phyloP scores from a whole-genome alignment of 1,140 invertebrate species.

The Cardiocondyla obscurior region DNA sequence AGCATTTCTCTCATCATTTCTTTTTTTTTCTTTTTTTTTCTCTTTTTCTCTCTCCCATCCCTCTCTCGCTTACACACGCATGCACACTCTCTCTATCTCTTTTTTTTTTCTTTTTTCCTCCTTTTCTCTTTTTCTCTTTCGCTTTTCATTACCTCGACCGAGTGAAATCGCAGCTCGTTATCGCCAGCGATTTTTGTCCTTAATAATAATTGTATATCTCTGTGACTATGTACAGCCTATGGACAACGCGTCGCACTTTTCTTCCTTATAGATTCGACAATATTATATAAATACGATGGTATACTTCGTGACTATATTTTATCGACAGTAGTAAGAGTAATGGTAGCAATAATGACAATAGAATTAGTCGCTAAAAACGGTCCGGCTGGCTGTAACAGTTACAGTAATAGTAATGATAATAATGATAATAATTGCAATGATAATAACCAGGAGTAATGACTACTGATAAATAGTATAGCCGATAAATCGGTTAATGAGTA shows the following conservation, averaged over 20 bases:
- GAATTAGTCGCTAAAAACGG: constrained; percentile 43
- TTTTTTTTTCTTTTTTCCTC: not conserved
- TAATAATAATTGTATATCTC: constrained; percentile 63
- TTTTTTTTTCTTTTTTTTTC: too few relatives aligned
- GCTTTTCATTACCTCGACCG: constrained; percentile 2
- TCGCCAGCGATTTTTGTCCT: constrained; percentile 22
- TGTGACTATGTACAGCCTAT: constrained; percentile 71
- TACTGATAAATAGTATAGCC: constrained; percentile 65
- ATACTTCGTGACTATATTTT: constrained; percentile 70
- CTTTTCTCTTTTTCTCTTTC: not conserved
- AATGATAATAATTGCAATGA: constrained; percentile 48
- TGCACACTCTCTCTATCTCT: too few relatives aligned
- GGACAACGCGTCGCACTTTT: constrained; percentile 64
- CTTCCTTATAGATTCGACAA: constrained; percentile 57
- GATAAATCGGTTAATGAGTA: constrained; percentile 66
- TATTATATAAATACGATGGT: constrained; percentile 70
- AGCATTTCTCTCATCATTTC: not conserved
- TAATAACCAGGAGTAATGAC: constrained; percentile 65
- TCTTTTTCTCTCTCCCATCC: not conserved
- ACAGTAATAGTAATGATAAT: constrained; percentile 59
- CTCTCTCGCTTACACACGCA: too few relatives aligned
- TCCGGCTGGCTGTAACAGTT: constrained; percentile 43
- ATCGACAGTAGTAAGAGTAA: constrained; percentile 72
- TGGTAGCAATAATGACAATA: constrained; percentile 68
- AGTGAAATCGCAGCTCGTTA: constrained; percentile 23